Evolutionary conservation across 2,888 invertebrate species (phyloP).

Genomic region (Tryphoninae sp.): DNA sequence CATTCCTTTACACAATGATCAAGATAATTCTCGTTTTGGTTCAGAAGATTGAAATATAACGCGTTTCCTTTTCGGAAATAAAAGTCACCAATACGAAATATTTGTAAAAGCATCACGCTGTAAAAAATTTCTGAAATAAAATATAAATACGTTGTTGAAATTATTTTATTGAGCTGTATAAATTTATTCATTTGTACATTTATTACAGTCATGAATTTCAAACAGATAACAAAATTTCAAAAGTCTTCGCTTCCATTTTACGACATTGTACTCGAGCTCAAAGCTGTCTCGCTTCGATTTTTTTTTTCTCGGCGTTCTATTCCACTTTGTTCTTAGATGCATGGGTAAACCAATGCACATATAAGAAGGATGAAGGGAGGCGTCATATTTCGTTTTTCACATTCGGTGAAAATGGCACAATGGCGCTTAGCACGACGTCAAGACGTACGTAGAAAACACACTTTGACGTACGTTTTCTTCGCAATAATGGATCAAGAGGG

Average conservation of each 20-base stretch:
- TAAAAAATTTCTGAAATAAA: no score
- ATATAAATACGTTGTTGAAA: no score
- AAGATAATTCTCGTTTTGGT: neutral
- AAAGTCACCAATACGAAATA: no score
- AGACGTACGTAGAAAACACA: constrained; percentile 37
- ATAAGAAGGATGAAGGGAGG: neutral
- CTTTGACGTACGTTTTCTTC: constrained; percentile 38
- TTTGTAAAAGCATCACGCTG: no score
- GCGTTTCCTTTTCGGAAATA: neutral
- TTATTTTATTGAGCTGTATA: no score
- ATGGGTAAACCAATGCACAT: neutral
- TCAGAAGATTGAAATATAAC: neutral
- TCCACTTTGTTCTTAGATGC: neutral
- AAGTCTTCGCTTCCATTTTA: neutral
- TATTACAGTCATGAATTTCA: neutral
- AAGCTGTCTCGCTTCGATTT: neutral
- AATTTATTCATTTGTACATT: neutral
- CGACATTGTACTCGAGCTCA: neutral
- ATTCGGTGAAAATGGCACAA: neutral
- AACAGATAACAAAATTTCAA: neutral
- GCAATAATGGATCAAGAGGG: neutral
- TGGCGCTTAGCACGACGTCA: constrained; percentile 14
- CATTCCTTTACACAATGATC: no score
- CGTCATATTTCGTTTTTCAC: constrained; percentile 19
- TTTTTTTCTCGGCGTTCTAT: neutral